phyloP scores from a whole-genome alignment of 1,140 invertebrate genomes.

The Cephus cinctus region DNA sequence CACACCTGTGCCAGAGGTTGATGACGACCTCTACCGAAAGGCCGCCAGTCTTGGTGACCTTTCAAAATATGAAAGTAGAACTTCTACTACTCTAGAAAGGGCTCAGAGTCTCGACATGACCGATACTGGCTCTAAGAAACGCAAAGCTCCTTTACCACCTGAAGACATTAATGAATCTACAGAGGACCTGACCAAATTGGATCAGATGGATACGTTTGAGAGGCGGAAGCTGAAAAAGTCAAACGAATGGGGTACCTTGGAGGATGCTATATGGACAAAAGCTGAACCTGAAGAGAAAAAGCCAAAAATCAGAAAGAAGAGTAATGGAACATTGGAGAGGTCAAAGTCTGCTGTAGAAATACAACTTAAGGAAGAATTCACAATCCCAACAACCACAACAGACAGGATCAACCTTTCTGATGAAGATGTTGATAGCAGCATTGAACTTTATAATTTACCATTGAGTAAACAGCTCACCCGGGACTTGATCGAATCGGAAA shows the following conservation, averaged over 20 bases:
- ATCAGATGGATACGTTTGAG: slow-evolving; percentile 67
- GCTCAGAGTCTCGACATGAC: slow-evolving; percentile 81
- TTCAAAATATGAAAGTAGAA: slow-evolving; percentile 69
- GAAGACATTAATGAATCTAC: slow-evolving; percentile 62
- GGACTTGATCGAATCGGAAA: slow-evolving; percentile 41
- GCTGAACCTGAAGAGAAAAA: slow-evolving; percentile 28
- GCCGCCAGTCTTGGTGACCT: slow-evolving; percentile 79
- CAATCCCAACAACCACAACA: not conserved
- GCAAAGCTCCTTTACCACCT: slow-evolving; percentile 61
- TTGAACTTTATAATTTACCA: slow-evolving; percentile 43
- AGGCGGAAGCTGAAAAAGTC: slow-evolving; percentile 69
- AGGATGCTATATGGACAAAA: slow-evolving; percentile 66
- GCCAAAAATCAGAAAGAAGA: slow-evolving; percentile 24
- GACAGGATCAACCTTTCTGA: slow-evolving; percentile 21
- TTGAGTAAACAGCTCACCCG: slow-evolving; percentile 39
- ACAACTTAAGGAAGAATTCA: slow-evolving; percentile 31
- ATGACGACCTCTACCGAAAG: slow-evolving; percentile 70
- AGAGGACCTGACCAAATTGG: slow-evolving; percentile 61
- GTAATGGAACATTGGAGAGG: slow-evolving; percentile 38
- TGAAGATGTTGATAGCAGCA: slow-evolving; percentile 23
- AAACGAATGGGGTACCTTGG: slow-evolving; percentile 73
- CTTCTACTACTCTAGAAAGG: slow-evolving; percentile 67
- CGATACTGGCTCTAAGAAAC: slow-evolving; percentile 67
- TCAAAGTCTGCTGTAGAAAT: slow-evolving; percentile 42
- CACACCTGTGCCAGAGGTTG: slow-evolving; percentile 58